phyloP scores from a whole-genome alignment of 2,797 vertebrate genomes.

The Anas acuta region DNA sequence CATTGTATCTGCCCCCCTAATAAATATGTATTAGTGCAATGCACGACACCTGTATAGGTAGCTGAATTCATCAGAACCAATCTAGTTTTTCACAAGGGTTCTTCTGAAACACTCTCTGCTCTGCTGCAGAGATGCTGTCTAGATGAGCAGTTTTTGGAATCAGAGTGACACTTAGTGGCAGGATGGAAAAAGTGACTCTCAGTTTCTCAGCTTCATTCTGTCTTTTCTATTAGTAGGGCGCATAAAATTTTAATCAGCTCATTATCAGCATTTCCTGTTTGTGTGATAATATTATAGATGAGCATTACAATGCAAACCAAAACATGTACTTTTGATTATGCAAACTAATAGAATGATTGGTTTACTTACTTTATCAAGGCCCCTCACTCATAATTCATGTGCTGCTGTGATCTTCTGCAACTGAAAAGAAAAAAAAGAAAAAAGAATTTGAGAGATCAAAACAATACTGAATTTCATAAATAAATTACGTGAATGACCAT shows the following conservation, averaged over 20 bases:
- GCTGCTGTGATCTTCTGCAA: neutral
- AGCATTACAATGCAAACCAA: neutral
- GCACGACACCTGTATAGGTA: neutral
- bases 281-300: neutral
- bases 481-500: neutral
- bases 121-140: neutral
- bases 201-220: neutral
- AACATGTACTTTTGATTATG: neutral
- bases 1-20: neutral
- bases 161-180: constrained; percentile 71
- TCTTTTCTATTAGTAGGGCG: neutral
- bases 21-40: neutral
- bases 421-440: neutral
- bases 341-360: neutral
- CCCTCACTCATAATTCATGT: neutral
- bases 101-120: neutral
- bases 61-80: neutral
- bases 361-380: neutral
- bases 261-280: neutral
- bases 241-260: neutral
- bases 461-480: neutral
- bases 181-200: constrained; percentile 16
- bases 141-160: neutral
- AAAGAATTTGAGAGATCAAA: neutral
- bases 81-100: neutral